Evolutionary conservation across 2,113 vertebrate species (phyloP).

Genomic region (Lonchura striata): DNA sequence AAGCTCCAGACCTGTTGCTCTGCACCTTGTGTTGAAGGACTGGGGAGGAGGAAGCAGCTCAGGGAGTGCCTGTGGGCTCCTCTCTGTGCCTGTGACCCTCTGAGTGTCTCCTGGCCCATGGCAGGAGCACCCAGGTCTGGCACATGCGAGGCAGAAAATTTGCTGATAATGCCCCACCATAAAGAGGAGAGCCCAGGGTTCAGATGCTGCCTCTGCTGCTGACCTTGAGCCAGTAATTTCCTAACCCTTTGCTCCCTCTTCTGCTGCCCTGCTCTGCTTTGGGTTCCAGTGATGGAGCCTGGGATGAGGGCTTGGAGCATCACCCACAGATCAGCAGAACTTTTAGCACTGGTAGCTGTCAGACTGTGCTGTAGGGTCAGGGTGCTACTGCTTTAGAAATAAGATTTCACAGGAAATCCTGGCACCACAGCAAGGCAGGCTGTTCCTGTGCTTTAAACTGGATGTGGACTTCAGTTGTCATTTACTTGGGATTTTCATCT

Average conservation of each 20-base stretch:
- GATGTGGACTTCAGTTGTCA: neutral
- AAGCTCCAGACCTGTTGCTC: neutral
- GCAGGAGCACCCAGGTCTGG: neutral
- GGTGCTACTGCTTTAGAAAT: neutral
- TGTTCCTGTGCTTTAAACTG: neutral
- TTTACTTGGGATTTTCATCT: slow-evolving; percentile 21
- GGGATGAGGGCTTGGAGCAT: neutral
- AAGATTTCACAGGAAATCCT: neutral
- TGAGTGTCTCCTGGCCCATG: neutral
- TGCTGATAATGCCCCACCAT: neutral
- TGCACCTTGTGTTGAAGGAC: neutral
- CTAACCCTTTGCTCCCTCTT: neutral
- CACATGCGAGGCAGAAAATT: neutral
- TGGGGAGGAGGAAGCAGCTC: neutral
- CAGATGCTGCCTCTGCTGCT: neutral
- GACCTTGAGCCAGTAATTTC: neutral
- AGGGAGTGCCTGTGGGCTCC: neutral
- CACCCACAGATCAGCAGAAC: neutral
- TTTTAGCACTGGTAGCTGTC: neutral
- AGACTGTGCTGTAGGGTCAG: neutral
- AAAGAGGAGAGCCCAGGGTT: neutral
- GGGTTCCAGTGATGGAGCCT: neutral
- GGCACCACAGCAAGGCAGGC: neutral
- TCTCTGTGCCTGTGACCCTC: neutral
- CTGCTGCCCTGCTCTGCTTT: neutral